Base-by-base conservation (phyloP, 2,888 invertebrate genomes). In the Microplitis manilae region DNA sequence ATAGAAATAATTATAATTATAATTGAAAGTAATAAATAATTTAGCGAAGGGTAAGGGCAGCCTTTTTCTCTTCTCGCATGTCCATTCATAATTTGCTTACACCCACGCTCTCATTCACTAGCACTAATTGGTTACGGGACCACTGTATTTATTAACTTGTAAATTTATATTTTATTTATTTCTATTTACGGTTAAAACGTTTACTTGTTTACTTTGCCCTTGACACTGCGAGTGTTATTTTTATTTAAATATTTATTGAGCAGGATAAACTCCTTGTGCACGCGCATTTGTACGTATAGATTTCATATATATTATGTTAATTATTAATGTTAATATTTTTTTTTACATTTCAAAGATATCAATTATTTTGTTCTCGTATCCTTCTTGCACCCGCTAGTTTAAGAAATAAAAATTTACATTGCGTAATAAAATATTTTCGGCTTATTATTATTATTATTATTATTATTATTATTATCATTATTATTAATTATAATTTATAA, bases 11-110 rank as follows among this genome's bases (percentile, higher is more conserved):
- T 30, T 30, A 30, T 30, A 30, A 30, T 30, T 30, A 30, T 30
- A 30, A 30, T 30, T 30, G 30, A 2, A 30, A 30, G 30, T 30
- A 30, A 30, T 30, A 30, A 84, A 83, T 84, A 81, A 84, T 81
- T 84, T 73, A 75, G 68, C 74, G 80, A 81, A 84, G 84, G 84
- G 82, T 84, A 83, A 84, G 81, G 80, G 78, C 78, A 79, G 79
- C 79, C 80, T 73, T 75, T 76, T 68, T 77, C 72, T 77, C 30
- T 6, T 59, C 40, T 73, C 39, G 40, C 75, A 72, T 8, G 68
- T 65, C 68, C 68, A 69, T 72, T 67, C 40, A 75, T 9, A 38
- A 38, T 70, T 75, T 71, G 64, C 39, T 70, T 60, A 13, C 61
- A 60, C 15, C 50, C 41, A 71, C 69, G 30, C 73, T 17, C 40